phyloP scores from a whole-genome alignment of 2,888 invertebrate genomes.

The Xestia rhomboidea region DNA sequence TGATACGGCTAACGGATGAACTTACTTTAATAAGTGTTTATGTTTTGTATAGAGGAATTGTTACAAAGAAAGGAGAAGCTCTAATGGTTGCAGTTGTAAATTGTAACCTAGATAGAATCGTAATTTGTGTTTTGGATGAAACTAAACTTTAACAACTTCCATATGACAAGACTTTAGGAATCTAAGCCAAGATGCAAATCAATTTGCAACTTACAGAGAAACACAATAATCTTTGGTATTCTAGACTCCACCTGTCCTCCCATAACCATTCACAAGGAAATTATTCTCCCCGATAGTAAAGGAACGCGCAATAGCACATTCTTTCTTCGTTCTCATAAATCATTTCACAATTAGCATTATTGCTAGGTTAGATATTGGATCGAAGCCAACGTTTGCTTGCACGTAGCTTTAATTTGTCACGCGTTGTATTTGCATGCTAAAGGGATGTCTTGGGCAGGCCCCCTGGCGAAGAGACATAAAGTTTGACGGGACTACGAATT shows the following conservation, averaged over 20 bases:
- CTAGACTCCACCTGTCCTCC: background rate
- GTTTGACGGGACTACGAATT: constrained; percentile 70
- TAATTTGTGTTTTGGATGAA: constrained; percentile 23
- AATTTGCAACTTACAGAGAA: background rate
- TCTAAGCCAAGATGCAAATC: background rate
- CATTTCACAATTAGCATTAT: constrained; percentile 57
- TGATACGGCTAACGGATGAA: constrained; percentile 60
- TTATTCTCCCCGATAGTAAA: constrained; percentile 4
- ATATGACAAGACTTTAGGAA: background rate
- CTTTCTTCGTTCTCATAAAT: constrained; percentile 42
- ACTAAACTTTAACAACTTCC: background rate
- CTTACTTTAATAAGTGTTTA: constrained; percentile 52
- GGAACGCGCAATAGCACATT: constrained; percentile 13
- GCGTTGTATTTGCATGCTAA: constrained; percentile 78
- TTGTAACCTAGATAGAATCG: constrained; percentile 13
- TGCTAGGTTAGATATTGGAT: constrained; percentile 29
- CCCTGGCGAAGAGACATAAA: constrained; percentile 72
- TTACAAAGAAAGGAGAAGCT: constrained; percentile 26
- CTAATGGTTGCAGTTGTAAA: constrained; percentile 15
- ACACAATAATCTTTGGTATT: background rate
- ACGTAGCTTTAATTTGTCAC: constrained; percentile 79
- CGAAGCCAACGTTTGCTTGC: constrained; percentile 51
- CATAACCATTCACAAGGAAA: constrained; percentile 7
- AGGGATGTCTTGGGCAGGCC: constrained; percentile 69
- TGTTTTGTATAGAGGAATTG: constrained; percentile 27